Base-by-base conservation (phyloP, 2,113 vertebrate species). In the Gavia stellata region DNA sequence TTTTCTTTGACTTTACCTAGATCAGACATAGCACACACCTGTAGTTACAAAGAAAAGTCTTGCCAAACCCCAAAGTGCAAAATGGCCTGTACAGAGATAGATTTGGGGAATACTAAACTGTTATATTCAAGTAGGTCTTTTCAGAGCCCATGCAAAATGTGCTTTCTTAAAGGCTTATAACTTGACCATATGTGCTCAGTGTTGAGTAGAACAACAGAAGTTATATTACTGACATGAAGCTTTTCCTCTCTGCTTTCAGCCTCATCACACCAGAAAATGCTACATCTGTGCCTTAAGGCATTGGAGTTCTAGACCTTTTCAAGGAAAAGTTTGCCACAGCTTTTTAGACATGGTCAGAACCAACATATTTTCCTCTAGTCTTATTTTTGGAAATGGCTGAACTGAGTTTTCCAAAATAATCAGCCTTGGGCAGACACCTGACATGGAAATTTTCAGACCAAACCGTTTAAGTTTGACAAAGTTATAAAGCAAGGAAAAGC, bases 341-440 rank as follows among this genome's bases (percentile, higher is more conserved):
- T 85, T 96, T 96, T 95, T 83, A 93, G 90, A 92, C 74, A 66
- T 29, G 86, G 89, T 92, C 81, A 94, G 91, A 96, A 92, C 34
- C 58, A 88, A 88, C 50, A 87, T 82, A 96, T 89, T 96, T 94
- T 96, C 66, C 49, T 82, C 84, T 82, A 89, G 89, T 94, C 91
- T 96, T 95, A 87, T 94, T 96, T 95, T 97, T 96, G 94, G 95
- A 96, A 97, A 80, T 85, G 81, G 33, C 14, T 94, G 81, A 95
- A 90, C 81, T 73, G 78, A 91, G 66, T 89, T 97, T 89, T 97
- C 92, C 95, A 96, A 97, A 96, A 94, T 92, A 96, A 96, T 92
- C 94, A 97, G 86, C 29, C 58, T 77, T 58, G 63, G 84, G 86
- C 92, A 96, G 92, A 82, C 78, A 97, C 38, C 33, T 91, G 87